Conservation (phyloP, 2,888 invertebrate species). For the Leptinotarsa rubiginosa region DNA sequence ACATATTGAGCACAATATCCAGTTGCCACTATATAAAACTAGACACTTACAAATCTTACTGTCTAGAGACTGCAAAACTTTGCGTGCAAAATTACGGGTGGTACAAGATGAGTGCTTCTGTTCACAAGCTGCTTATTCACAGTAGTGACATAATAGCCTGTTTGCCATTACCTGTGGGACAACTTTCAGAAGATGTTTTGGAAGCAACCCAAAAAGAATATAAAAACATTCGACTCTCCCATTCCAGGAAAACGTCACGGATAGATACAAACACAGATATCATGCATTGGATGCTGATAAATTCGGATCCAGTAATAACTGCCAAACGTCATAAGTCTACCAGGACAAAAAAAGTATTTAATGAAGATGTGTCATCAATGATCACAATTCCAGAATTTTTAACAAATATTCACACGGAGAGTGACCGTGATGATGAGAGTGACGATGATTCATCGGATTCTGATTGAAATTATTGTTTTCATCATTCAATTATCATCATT, state of each 20-base stretch:
- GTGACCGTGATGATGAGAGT: not conserved
- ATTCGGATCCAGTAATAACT: slow-evolving; percentile 23
- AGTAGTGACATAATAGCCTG: slow-evolving; percentile 25
- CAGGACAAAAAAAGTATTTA: not conserved
- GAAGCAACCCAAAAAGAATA: slow-evolving; percentile 26
- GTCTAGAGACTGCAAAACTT: slow-evolving; percentile 21
- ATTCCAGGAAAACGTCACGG: slow-evolving; percentile 26
- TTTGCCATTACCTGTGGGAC: slow-evolving; percentile 7
- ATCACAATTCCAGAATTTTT: slow-evolving; percentile 1
- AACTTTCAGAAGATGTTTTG: slow-evolving; percentile 14
- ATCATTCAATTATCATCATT: not conserved
- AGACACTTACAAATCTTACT: slow-evolving; percentile 23
- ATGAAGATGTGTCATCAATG: not conserved
- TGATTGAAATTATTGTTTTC: slow-evolving; percentile 1
- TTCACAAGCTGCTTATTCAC: slow-evolving; percentile 20
- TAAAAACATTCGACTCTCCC: slow-evolving; percentile 20
- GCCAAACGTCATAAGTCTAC: not conserved
- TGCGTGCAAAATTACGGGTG: not conserved
- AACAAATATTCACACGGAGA: not conserved
- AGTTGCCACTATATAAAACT: slow-evolving; percentile 25
- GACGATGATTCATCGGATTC: not conserved
- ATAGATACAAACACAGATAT: slow-evolving; percentile 27
- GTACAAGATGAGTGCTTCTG: slow-evolving; percentile 18
- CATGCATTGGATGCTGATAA: slow-evolving; percentile 26
- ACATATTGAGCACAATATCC: slow-evolving; percentile 28